phyloP scores from a whole-genome alignment of 2,113 vertebrate genomes.

The Okapia johnstoni region DNA sequence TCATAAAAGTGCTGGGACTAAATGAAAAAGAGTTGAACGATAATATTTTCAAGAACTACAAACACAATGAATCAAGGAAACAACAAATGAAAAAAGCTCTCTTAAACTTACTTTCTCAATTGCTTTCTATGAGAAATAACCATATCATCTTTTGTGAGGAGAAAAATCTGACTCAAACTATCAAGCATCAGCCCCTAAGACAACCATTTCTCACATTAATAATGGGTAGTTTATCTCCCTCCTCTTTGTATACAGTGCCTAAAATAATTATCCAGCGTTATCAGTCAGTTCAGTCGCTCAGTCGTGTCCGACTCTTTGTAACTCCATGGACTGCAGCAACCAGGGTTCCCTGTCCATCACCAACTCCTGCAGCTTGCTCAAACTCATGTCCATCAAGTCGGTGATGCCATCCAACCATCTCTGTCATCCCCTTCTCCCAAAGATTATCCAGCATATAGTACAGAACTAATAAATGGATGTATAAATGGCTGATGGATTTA shows the following conservation, averaged over 20 bases:
- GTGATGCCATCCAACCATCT: not conserved
- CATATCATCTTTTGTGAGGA: not conserved
- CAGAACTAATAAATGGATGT: not conserved
- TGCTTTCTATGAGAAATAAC: not conserved
- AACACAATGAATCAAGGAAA: not conserved
- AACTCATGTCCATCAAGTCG: not conserved
- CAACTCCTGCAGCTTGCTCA: not conserved
- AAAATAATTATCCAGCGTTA: not conserved
- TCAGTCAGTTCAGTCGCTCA: not conserved
- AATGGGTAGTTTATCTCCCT: not conserved
- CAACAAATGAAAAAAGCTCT: not conserved
- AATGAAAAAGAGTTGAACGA: not conserved
- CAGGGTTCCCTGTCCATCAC: not conserved
- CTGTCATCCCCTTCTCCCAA: not conserved
- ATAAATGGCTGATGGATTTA: not conserved
- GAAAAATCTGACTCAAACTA: not conserved
- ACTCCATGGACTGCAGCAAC: not conserved
- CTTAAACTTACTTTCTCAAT: not conserved
- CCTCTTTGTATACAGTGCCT: not conserved
- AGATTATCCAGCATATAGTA: not conserved
- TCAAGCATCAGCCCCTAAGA: not conserved
- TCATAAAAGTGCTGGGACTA: not conserved
- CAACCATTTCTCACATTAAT: not conserved
- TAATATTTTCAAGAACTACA: not conserved
- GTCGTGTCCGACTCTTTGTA: not conserved